Conservation (phyloP, 2,113 vertebrate genomes). For the Ciconia maguari region DNA sequence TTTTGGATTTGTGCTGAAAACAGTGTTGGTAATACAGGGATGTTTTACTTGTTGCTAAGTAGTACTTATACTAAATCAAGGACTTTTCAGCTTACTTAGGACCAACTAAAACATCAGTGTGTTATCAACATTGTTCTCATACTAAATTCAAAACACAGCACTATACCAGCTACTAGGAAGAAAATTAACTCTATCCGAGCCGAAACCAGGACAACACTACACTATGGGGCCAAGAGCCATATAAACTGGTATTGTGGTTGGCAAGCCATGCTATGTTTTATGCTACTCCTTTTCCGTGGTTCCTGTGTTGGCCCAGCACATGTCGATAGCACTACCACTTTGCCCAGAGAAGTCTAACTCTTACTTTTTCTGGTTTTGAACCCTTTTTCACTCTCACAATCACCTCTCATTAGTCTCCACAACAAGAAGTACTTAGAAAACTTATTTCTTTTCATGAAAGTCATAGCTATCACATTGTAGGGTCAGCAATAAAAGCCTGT, state of each 20-base stretch:
- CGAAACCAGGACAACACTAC: background rate
- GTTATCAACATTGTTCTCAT: no score
- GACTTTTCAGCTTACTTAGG: no score
- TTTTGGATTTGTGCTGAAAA: no score
- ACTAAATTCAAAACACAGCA: no score
- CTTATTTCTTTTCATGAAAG: background rate
- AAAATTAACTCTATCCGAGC: no score
- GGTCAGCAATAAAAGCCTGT: background rate
- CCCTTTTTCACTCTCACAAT: background rate
- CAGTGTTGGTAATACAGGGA: no score
- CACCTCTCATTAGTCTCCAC: background rate
- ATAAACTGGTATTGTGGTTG: background rate
- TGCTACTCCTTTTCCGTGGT: rapidly evolving
- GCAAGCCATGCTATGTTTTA: background rate
- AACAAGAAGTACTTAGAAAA: background rate
- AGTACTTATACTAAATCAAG: no score
- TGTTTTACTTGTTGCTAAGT: no score
- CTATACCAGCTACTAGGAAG: no score
- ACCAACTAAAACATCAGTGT: no score
- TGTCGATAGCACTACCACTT: background rate
- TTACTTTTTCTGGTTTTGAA: background rate
- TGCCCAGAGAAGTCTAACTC: background rate
- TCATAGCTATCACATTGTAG: background rate
- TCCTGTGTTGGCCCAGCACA: background rate
- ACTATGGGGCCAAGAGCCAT: background rate